Base-by-base conservation (phyloP, 1,140 invertebrate genomes). In the Calliopsis andreniformis region DNA sequence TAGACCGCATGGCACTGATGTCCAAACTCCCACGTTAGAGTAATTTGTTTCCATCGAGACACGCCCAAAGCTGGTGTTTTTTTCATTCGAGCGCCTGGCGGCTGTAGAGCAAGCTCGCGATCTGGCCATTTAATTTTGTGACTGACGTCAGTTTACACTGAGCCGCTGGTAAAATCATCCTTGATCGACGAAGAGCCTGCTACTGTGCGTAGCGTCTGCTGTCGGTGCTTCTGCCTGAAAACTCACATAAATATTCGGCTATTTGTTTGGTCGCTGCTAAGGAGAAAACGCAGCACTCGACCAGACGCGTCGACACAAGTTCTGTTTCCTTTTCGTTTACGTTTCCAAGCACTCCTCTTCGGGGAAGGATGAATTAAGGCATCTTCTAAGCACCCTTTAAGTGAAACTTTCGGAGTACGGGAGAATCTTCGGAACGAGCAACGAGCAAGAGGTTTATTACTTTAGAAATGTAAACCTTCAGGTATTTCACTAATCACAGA, bases 171-270 rank as follows among this genome's bases (percentile, higher is more conserved):
- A 59, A 42, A 58, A 76, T 80, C 70, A 80, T 81, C 71, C 45
- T 76, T 43, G 49, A 2, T 43, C 55, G 70, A 68, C 78, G 70
- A 76, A 76, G 25, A 30, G 58, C 35, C 20, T 47, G 63, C 39
- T 35, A 20, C 53, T 53, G 30, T 47, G 35, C 23, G 25, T 16
- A 14, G 25, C 35, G 8, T 64, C 32, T 39, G 70, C 32, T 39
- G 70, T 18, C 30, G 20, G 20, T 42, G 10, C 45, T 58, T 28
- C 69, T 66, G 53, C 32, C 25, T 25, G 75, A 55, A 76, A 76
- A 76, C 67, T 66, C 79, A 39, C 81, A 78, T 85, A 85, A 83
- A 83, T 82, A 82, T 30, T 63, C 43, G 35, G n/a, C 32, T 76
- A 67, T 82, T 82, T 82, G 64, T 81, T 81, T 80, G 78, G 49